These are phyloP conservation scores for Micrasema minimum DNA, from an alignment of 1,140 invertebrate species.

Conservation along the genomic window DNA sequence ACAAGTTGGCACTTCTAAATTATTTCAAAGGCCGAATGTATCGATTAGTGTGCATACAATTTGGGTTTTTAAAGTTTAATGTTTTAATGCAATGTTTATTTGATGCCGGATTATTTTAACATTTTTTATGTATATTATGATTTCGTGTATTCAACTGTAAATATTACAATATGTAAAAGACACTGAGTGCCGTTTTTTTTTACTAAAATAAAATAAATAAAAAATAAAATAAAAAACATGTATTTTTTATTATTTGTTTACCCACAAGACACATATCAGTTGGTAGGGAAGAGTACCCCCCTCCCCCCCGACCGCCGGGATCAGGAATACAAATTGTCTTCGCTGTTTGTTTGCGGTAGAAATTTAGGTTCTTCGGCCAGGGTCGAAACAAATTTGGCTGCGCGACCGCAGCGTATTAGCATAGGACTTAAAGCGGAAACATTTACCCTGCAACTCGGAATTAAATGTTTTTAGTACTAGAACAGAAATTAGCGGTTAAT, in stretches of 20 bases:
- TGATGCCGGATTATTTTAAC: no score
- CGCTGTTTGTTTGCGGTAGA: conserved; percentile 23
- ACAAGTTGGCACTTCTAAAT: no score
- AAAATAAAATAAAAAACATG: no score
- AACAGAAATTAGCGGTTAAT: conserved; percentile 5
- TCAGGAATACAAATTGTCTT: conserved; percentile 21
- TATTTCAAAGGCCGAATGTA: no score
- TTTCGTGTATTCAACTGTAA: no score
- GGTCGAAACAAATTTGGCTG: conserved; percentile 6
- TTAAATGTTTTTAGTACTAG: conserved; percentile 6
- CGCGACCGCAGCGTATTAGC: conserved; percentile 12
- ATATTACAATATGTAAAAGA: no score
- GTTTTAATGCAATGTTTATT: no score
- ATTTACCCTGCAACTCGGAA: conserved; percentile 8
- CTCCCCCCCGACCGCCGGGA: background rate
- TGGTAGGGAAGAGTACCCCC: conserved; percentile 14
- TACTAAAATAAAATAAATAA: no score
- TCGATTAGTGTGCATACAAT: no score
- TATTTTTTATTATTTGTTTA: conserved; percentile 2
- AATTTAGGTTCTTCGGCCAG: conserved; percentile 7
- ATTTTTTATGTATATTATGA: no score
- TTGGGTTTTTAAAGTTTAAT: no score
- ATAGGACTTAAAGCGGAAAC: conserved; percentile 10
- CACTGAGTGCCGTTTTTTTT: no score
- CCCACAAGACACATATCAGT: conserved; percentile 12